phyloP scores from a whole-genome alignment of 2,797 vertebrate genomes.

The Centroberyx gerrardi region DNA sequence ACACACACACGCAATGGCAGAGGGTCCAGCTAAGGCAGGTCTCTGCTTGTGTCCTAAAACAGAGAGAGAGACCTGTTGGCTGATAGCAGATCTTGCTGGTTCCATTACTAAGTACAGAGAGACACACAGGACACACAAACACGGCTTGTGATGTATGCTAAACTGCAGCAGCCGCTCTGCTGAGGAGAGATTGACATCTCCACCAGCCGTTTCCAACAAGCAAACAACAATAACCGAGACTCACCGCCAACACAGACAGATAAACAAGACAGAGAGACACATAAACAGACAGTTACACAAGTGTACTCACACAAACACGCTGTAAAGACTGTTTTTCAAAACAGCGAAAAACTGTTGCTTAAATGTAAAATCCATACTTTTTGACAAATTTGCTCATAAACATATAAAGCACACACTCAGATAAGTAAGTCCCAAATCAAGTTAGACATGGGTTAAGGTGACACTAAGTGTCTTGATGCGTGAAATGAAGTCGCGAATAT shows the following conservation, averaged over 20 bases:
- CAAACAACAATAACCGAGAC: constrained; percentile 66
- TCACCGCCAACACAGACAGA: constrained; percentile 53
- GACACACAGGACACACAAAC: constrained; percentile 51
- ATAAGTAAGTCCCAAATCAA: neutral
- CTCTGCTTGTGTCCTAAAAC: constrained; percentile 34
- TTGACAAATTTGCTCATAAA: neutral
- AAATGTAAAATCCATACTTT: neutral
- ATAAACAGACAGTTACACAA: constrained; percentile 45
- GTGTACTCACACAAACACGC: constrained; percentile 11
- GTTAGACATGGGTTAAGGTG: neutral
- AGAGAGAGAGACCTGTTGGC: constrained; percentile 62
- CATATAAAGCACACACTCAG: neutral
- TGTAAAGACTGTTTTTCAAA: constrained; percentile 25
- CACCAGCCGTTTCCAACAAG: constrained; percentile 66
- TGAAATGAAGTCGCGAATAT: neutral
- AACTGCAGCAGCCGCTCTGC: constrained; percentile 72
- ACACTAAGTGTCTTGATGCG: constrained; percentile 15
- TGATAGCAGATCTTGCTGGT: constrained; percentile 50
- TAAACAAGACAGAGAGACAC: constrained; percentile 47
- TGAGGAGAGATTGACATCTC: constrained; percentile 68
- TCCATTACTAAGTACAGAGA: constrained; percentile 48
- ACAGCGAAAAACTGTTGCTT: neutral
- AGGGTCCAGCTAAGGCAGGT: constrained; percentile 51
- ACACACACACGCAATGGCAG: constrained; percentile 46
- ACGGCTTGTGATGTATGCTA: constrained; percentile 57